Percentiles rank a stretch among this genome's conserved stretches.
Evolutionary conservation across 2,113 vertebrate species (phyloP).

Genomic region (Platycercus adscitus): DNA sequence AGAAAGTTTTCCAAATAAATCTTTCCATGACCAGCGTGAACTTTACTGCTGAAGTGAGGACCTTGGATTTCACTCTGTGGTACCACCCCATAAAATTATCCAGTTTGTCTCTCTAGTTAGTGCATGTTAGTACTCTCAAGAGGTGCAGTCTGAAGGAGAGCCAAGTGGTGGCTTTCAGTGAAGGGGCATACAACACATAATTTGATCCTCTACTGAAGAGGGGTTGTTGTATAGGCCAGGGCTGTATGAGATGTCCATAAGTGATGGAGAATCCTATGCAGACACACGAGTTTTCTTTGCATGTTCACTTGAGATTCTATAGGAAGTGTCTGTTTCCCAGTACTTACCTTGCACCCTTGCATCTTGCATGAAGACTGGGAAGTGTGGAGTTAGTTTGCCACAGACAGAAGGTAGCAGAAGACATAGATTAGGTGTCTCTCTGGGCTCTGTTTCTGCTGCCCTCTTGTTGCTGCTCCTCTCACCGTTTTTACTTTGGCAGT

Average conservation of each 20-base stretch:
- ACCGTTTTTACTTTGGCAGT: not conserved
- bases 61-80: not conserved
- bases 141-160: not conserved
- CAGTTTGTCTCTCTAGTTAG: not conserved
- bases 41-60: not conserved
- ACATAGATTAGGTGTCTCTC: not conserved
- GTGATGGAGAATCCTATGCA: not conserved
- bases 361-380: not conserved
- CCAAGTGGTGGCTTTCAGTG: not conserved
- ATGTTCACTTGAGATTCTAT: not conserved
- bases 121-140: not conserved
- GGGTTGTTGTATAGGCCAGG: not conserved
- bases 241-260: not conserved
- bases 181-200: not conserved
- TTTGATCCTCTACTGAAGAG: not conserved
- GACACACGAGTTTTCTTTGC: not conserved
- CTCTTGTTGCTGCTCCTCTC: not conserved
- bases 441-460: not conserved
- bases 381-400: not conserved
- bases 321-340: not conserved
- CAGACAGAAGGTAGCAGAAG: not conserved
- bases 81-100: not conserved
- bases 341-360: not conserved
- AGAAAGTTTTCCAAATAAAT: slow-evolving; percentile 23
- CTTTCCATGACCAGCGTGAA: not conserved